Evolutionary conservation across 92 coral and sea anemone genomes (phyloP).

Genomic region (Ricordea florida): DNA sequence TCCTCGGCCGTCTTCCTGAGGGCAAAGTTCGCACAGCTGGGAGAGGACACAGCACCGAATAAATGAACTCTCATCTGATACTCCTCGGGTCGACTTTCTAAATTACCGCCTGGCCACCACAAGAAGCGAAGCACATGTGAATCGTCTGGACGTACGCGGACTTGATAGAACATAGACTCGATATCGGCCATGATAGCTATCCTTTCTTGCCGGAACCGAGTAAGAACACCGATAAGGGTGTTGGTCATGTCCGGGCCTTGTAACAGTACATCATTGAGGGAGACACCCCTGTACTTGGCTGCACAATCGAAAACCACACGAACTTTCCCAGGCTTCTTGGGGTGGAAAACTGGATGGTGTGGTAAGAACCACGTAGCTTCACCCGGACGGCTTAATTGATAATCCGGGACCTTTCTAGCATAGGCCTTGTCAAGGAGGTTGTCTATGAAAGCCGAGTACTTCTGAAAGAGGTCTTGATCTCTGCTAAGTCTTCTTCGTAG

Average conservation of each 20-base stretch:
- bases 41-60: background rate
- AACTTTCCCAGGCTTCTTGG: background rate
- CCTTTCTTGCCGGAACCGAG: background rate
- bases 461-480: background rate
- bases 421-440: slow-evolving; percentile 3
- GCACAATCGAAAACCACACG: background rate
- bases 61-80: background rate
- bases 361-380: background rate
- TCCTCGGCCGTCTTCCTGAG: background rate
- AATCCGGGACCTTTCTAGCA: slow-evolving; percentile 8
- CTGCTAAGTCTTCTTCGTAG: background rate
- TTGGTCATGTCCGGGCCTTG: slow-evolving; percentile 34
- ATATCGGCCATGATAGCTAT: slow-evolving; percentile 4
- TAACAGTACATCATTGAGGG: slow-evolving; percentile 1
- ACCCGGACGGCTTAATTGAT: background rate
- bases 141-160: background rate
- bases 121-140: background rate
- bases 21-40: background rate
- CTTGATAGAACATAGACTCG: slow-evolving; percentile 22
- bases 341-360: background rate
- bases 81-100: background rate
- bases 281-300: slow-evolving; percentile 9
- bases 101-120: slow-evolving; percentile 5
- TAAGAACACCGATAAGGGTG: slow-evolving; percentile 14
- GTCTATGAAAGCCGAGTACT: slow-evolving; percentile 5